Evolutionary conservation across 2,888 invertebrate species (phyloP).

Genomic region (Megaustenia siamemsis): DNA sequence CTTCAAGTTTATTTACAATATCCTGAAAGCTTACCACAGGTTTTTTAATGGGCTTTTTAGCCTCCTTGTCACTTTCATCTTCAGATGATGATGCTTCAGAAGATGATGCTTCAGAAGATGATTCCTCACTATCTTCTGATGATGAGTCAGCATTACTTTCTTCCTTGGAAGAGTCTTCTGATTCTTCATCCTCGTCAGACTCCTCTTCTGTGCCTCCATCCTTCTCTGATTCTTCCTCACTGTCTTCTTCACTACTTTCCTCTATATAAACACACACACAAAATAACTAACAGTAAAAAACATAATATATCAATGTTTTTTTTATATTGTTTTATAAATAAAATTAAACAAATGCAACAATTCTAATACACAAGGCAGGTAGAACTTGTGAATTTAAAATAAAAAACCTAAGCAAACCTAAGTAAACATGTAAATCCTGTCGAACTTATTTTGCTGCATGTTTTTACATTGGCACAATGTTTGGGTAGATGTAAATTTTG

Average conservation of each 20-base stretch:
- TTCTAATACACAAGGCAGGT: too few relatives aligned
- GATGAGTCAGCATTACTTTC: slow-evolving; percentile 62
- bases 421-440: too few relatives aligned
- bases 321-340: too few relatives aligned
- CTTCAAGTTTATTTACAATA: neutral
- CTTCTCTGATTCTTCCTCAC: slow-evolving; percentile 54
- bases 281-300: too few relatives aligned
- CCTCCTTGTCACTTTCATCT: slow-evolving; percentile 58
- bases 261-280: slow-evolving; percentile 38
- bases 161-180: slow-evolving; percentile 60
- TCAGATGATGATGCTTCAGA: slow-evolving; percentile 60
- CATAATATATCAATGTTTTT: too few relatives aligned
- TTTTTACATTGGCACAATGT: too few relatives aligned
- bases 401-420: too few relatives aligned
- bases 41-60: slow-evolving; percentile 50
- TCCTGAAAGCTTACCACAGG: neutral
- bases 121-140: slow-evolving; percentile 62
- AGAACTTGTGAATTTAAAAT: too few relatives aligned
- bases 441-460: too few relatives aligned
- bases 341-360: too few relatives aligned
- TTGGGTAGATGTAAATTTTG: too few relatives aligned
- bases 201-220: slow-evolving; percentile 61
- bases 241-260: slow-evolving; percentile 53
- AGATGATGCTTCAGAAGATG: slow-evolving; percentile 61
- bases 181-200: slow-evolving; percentile 58